Evolutionary conservation across 2,797 vertebrate genomes (phyloP).

Genomic region (Centroberyx gerrardi): DNA sequence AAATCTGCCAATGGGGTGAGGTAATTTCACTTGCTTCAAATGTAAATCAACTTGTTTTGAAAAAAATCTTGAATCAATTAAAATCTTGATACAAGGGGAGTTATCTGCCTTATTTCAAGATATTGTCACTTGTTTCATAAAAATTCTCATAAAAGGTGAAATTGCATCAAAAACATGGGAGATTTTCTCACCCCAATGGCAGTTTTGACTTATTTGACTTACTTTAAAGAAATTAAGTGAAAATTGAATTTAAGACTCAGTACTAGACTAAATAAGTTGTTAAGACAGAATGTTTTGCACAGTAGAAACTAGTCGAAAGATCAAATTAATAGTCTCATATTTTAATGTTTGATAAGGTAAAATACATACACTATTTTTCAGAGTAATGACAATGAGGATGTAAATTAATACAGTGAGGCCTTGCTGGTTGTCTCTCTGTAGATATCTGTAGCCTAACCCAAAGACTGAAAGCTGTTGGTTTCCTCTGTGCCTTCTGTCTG

Average conservation of each 20-base stretch:
- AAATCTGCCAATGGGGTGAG: background rate
- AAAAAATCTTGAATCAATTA: no score
- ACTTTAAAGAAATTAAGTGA: background rate
- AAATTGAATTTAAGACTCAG: background rate
- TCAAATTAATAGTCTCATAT: background rate
- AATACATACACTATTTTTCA: slow-evolving; percentile 30
- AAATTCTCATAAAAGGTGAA: slow-evolving; percentile 5
- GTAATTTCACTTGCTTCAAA: background rate
- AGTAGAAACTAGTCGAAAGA: slow-evolving; percentile 25
- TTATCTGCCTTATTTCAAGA: no score
- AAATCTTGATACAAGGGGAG: no score
- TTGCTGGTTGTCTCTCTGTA: slow-evolving; percentile 63
- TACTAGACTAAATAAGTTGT: background rate
- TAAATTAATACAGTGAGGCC: slow-evolving; percentile 51
- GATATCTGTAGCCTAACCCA: slow-evolving; percentile 55
- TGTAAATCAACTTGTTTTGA: no score
- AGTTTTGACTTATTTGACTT: slow-evolving; percentile 10
- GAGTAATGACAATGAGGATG: slow-evolving; percentile 58
- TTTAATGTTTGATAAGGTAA: slow-evolving; percentile 35
- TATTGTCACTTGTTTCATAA: background rate
- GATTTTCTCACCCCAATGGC: background rate
- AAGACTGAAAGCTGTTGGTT: slow-evolving; percentile 74
- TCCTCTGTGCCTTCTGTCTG: slow-evolving; percentile 80
- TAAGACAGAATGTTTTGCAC: background rate
- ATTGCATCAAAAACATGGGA: background rate